Base-by-base conservation (phyloP, 2,888 invertebrate species). In the Melanotus villosus region DNA sequence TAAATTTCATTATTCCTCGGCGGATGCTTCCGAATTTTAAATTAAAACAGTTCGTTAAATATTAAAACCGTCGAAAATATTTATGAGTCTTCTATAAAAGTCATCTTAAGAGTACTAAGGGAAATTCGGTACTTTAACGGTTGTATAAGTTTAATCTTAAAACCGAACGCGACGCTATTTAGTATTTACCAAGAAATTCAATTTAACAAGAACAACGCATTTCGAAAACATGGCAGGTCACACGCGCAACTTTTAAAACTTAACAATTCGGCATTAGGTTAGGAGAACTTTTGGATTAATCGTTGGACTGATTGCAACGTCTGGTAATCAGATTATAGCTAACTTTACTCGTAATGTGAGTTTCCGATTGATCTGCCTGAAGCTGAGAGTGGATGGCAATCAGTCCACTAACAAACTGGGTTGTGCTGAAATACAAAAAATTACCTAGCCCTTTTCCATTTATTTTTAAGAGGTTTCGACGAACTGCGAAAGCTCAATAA, bases 331-430 rank as follows among this genome's bases (percentile, higher is more conserved):
- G 65, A 65, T 70, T 70, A 70, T 65, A 57, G 68, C 70, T 66
- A 71, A 71, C 71, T 71, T 71, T 57, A 52, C 60, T 54, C 58
- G 71, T 65, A 71, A 71, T 65, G 67, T 57, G 72, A 70, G 70
- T 70, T 65, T 64, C 67, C 67, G 60, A 67, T 70, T 72, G 66
- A 72, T 72, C 67, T 70, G 67, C 60, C 65, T 62, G 63, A 50
- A 70, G 67, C 66, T 36, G 66, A 62, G 50, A 68, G 64, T 71
- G 71, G 68, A 64, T 64, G 58, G 71, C 65, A 71, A 71, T 71
- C 68, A 68, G 65, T 67, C 58, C 57, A 52, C 66, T 58, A 70
- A 66, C 66, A 66, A 66, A 67, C 70, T 56, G 32, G 58, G 59
- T 41, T 66, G 52, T 58, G 50, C 50, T 52, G 50, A 50, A 58